Percentiles rank a stretch among this genome's conserved stretches.
Evolutionary conservation across 1,140 invertebrate species (phyloP).

Genomic region (Magallana gigas): DNA sequence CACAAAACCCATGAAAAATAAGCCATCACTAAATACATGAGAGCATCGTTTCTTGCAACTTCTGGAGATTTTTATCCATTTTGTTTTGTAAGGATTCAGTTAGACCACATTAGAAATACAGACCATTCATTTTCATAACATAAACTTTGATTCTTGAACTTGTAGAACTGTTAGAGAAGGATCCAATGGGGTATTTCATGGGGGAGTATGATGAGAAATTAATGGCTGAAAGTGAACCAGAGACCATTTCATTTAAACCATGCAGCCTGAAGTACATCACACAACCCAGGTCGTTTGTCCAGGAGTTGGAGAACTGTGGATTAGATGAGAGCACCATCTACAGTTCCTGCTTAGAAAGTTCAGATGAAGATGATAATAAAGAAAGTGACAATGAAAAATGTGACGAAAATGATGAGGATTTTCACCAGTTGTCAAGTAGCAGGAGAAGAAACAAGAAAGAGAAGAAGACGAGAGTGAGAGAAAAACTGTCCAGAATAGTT

Average conservation of each 20-base stretch:
- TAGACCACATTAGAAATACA: no score
- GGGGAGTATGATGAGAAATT: not conserved
- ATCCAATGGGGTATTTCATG: conserved; percentile 6
- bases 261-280: conserved; percentile 9
- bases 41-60: no score
- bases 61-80: no score
- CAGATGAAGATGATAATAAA: not conserved
- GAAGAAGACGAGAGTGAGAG: not conserved
- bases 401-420: not conserved
- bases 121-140: no score
- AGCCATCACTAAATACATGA: no score
- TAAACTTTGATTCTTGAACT: no score
- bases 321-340: conserved; percentile 12
- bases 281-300: conserved; percentile 1
- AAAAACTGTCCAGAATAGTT: not conserved
- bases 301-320: not conserved
- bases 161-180: not conserved
- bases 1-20: no score
- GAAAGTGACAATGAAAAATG: not conserved
- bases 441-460: not conserved
- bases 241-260: not conserved
- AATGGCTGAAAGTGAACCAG: not conserved
- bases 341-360: not conserved
- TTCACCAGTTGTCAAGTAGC: not conserved
- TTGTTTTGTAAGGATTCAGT: no score